Percentiles rank a stretch among this genome's conserved stretches.
phyloP scores from a whole-genome alignment of 2,888 invertebrate genomes.

The Pachliopta kotzebuea region DNA sequence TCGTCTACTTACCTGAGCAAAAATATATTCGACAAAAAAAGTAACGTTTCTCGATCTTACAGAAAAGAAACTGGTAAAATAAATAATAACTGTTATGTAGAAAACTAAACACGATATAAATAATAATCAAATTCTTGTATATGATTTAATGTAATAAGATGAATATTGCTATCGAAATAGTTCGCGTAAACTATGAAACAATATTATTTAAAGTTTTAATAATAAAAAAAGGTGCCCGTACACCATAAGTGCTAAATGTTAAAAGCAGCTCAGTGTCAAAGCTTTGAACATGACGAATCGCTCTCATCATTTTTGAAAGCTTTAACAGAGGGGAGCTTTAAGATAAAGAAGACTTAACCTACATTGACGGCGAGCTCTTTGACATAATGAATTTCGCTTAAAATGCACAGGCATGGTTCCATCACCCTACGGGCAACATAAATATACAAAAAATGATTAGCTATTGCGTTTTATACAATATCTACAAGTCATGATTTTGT shows the following conservation, averaged over 20 bases:
- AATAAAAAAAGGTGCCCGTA: background rate
- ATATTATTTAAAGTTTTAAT: background rate
- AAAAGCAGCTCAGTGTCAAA: slow-evolving; percentile 8
- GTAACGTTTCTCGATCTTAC: too few species aligned
- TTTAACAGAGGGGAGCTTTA: slow-evolving; percentile 18
- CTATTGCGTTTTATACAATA: background rate
- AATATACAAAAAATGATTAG: background rate
- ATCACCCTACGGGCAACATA: slow-evolving; percentile 1
- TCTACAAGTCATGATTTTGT: too few species aligned
- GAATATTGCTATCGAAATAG: too few species aligned
- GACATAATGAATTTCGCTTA: slow-evolving; percentile 20
- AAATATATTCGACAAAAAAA: too few species aligned
- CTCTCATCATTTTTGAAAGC: slow-evolving; percentile 59
- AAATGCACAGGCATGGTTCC: slow-evolving; percentile 12
- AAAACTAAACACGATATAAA: too few species aligned
- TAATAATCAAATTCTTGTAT: too few species aligned
- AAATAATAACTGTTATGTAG: too few species aligned
- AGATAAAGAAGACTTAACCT: slow-evolving; percentile 28
- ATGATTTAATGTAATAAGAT: too few species aligned
- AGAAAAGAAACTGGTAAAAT: too few species aligned
- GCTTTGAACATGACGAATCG: slow-evolving; percentile 64
- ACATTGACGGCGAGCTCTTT: slow-evolving; percentile 25
- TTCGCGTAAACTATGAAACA: too few species aligned
- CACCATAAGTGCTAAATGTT: background rate
- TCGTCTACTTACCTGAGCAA: too few species aligned